Conservation (phyloP, 1,140 invertebrate species). For the Diachasma alloeum region DNA sequence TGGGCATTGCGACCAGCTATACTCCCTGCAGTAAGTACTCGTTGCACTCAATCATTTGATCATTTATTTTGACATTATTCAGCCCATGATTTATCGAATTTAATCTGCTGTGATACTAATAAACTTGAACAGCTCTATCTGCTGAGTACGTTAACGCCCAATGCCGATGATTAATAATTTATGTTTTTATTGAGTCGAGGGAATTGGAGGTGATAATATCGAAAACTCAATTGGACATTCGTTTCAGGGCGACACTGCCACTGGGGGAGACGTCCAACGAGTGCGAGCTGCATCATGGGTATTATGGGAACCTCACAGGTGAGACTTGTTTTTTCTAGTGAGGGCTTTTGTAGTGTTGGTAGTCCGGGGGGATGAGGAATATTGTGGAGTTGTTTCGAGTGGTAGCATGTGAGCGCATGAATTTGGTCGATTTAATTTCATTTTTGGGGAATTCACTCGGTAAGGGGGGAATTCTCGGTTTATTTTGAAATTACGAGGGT, state of each 20-base stretch:
- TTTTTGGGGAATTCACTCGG: too few species aligned
- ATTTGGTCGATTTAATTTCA: too few species aligned
- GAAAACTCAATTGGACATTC: slow-evolving; percentile 28
- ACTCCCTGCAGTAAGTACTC: slow-evolving; percentile 66
- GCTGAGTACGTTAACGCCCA: neutral
- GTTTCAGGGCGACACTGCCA: slow-evolving; percentile 79
- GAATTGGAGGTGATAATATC: neutral
- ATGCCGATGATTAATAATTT: neutral
- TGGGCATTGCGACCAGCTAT: slow-evolving; percentile 66
- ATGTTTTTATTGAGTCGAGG: neutral
- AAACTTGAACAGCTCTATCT: neutral
- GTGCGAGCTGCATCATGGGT: slow-evolving; percentile 62
- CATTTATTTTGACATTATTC: slow-evolving; percentile 9
- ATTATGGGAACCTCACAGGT: slow-evolving; percentile 62
- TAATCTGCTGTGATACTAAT: neutral
- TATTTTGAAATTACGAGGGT: too few species aligned
- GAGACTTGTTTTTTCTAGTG: slow-evolving; percentile 21
- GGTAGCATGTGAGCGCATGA: too few species aligned
- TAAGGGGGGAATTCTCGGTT: too few species aligned
- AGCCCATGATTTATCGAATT: slow-evolving; percentile 19
- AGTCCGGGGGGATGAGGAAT: too few species aligned
- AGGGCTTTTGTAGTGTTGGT: too few species aligned
- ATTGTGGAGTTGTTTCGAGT: too few species aligned
- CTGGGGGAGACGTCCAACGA: slow-evolving; percentile 71
- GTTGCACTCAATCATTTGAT: neutral